Conservation (phyloP, 2,113 vertebrate species). For the Caranx melampygus region DNA sequence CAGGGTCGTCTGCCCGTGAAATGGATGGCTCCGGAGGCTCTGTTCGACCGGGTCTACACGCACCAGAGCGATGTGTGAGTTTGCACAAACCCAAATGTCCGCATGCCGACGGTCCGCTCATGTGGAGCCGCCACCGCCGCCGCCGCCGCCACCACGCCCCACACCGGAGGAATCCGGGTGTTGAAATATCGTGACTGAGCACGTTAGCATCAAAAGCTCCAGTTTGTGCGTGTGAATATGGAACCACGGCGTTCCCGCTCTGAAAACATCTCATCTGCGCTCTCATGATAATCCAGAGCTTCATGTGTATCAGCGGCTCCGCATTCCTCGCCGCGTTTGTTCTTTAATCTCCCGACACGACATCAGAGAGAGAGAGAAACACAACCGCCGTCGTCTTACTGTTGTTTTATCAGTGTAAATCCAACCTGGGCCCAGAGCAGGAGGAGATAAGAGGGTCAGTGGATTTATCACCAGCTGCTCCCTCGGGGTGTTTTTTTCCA, state of each 20-base stretch:
- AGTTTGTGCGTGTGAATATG: constrained; percentile 52
- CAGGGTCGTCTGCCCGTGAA: constrained; percentile 99
- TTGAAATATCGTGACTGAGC: constrained; percentile 69
- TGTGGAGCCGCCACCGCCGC: constrained; percentile 28
- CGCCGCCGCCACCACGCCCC: constrained; percentile 1
- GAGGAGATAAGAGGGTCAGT: constrained; percentile 43
- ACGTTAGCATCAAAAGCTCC: constrained; percentile 69
- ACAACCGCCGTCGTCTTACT: neutral
- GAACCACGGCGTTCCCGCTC: constrained; percentile 43
- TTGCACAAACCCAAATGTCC: constrained; percentile 48
- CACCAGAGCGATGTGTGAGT: constrained; percentile 99
- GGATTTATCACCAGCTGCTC: constrained; percentile 34
- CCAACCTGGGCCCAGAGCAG: constrained; percentile 32
- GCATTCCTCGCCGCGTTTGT: constrained; percentile 68
- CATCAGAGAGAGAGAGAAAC: constrained; percentile 52
- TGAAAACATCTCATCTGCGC: constrained; percentile 23
- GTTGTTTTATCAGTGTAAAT: constrained; percentile 58
- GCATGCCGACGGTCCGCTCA: constrained; percentile 55
- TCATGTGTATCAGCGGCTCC: constrained; percentile 27
- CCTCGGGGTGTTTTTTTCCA: constrained; percentile 19
- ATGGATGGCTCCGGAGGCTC: constrained; percentile 98
- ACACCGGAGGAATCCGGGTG: constrained; percentile 55
- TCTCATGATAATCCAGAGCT: constrained; percentile 51
- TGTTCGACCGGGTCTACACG: constrained; percentile 99
- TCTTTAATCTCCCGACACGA: constrained; percentile 55